Conservation (phyloP, 2,113 vertebrate species). For the Ascaphus truei region DNA sequence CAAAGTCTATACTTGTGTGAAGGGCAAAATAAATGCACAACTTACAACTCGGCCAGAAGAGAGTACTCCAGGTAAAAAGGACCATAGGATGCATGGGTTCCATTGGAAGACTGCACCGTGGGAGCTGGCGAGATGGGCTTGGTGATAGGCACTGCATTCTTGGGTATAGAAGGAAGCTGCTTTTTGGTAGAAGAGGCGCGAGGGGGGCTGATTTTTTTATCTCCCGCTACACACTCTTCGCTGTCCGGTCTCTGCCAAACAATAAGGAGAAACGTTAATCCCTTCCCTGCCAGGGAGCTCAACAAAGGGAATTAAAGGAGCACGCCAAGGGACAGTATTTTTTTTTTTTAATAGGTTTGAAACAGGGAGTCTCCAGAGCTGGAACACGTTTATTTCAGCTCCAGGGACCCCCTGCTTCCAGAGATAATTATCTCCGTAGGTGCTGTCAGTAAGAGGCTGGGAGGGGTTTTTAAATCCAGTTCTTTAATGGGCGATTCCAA, state of each 20-base stretch:
- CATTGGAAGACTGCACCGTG: conserved; percentile 80
- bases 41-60: conserved; percentile 94
- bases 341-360: too few species aligned
- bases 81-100: conserved; percentile 92
- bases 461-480: too few species aligned
- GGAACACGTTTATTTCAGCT: too few species aligned
- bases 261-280: not conserved
- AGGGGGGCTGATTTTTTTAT: conserved; percentile 81
- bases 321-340: too few species aligned
- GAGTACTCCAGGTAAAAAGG: conserved; percentile 98
- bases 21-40: conserved; percentile 25
- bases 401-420: too few species aligned
- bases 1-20: too few species aligned
- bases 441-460: too few species aligned
- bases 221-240: conserved; percentile 79
- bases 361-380: too few species aligned
- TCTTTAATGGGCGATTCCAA: too few species aligned
- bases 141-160: conserved; percentile 85
- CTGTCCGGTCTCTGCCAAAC: conserved; percentile 74
- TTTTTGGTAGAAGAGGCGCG: conserved; percentile 79
- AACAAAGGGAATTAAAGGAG: too few species aligned
- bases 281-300: not conserved
- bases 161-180: conserved; percentile 91
- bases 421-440: too few species aligned
- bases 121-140: conserved; percentile 77